A percentile compares a stretch with the other conserved stretches of the same genome.
Conservation (phyloP, 1,140 invertebrate genomes). For the Lepeophtheirus salmonis region DNA sequence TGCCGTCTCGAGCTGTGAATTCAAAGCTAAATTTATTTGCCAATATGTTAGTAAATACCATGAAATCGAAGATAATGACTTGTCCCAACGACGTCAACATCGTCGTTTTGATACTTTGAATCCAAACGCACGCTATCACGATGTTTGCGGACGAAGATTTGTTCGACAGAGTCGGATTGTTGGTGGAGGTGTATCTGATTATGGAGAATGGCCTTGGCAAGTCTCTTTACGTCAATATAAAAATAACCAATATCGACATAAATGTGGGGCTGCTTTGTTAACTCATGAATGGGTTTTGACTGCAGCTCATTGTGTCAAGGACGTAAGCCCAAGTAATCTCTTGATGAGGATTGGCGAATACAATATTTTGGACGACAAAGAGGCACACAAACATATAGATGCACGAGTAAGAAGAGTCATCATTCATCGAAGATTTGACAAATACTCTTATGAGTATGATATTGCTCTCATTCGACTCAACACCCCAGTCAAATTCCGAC, state of each 20-base stretch:
- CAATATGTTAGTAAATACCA: neutral
- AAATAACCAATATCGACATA: conserved; percentile 54
- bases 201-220: conserved; percentile 19
- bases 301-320: conserved; percentile 81
- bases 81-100: neutral
- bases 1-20: neutral
- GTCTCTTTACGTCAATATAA: conserved; percentile 61
- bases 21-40: conserved; percentile 3
- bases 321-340: conserved; percentile 36
- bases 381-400: conserved; percentile 70
- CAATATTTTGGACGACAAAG: conserved; percentile 61
- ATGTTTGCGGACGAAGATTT: conserved; percentile 17
- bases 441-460: conserved; percentile 80
- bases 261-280: conserved; percentile 78
- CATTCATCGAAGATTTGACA: conserved; percentile 74
- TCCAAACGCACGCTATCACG: conserved; percentile 7
- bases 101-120: conserved; percentile 11
- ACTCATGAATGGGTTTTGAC: conserved; percentile 93
- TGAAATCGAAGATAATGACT: neutral
- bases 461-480: conserved; percentile 66
- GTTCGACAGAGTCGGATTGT: conserved; percentile 17
- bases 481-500: conserved; percentile 58
- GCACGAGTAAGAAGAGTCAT: conserved; percentile 69
- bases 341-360: conserved; percentile 70
- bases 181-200: conserved; percentile 12